These are phyloP conservation scores for Spilogale gracilis DNA, from an alignment of 2,113 vertebrate species.

Conservation along the genomic window DNA sequence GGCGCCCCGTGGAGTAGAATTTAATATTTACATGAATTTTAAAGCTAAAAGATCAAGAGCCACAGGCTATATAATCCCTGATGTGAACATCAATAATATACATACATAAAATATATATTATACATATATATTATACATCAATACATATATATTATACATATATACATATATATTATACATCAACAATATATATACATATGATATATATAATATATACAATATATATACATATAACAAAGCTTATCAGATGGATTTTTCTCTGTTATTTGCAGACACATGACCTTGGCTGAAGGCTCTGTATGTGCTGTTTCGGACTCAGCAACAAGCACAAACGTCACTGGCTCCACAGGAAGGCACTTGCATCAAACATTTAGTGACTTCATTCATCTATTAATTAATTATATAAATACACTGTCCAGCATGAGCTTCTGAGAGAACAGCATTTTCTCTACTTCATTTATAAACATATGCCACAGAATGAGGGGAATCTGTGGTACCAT, in stretches of 20 bases:
- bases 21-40: not conserved
- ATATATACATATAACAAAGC: not conserved
- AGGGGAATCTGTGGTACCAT: not conserved
- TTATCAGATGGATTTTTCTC: not conserved
- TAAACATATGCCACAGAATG: not conserved
- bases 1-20: not conserved
- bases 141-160: too few relatives aligned
- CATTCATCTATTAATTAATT: not conserved
- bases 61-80: not conserved
- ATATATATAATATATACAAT: too few relatives aligned
- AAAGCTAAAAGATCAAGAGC: not conserved
- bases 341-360: not conserved
- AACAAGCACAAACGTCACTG: not conserved
- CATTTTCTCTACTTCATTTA: not conserved
- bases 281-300: not conserved
- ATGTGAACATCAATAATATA: not conserved
- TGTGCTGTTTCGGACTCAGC: not conserved
- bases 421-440: slow-evolving; percentile 34
- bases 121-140: too few relatives aligned
- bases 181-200: too few relatives aligned
- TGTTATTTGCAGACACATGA: not conserved
- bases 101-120: too few relatives aligned
- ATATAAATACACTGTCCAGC: not conserved
- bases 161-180: too few relatives aligned
- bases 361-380: not conserved